Evolutionary conservation across 2,888 invertebrate species (phyloP).

Genomic region (Acleris literana): DNA sequence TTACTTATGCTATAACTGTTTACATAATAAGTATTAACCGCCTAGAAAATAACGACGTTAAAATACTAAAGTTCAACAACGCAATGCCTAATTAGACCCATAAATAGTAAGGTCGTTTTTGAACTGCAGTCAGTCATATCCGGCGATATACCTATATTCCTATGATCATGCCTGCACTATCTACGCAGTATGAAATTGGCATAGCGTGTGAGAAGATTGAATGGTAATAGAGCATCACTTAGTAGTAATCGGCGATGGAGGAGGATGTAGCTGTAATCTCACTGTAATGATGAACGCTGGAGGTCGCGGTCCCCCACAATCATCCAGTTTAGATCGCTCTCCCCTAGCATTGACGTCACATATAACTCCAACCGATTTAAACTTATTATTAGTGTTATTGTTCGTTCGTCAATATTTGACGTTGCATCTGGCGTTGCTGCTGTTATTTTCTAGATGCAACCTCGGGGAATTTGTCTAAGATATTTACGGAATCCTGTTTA

Average conservation of each 20-base stretch:
- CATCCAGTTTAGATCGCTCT: conserved; percentile 37
- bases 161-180: too few species aligned
- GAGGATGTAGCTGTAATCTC: conserved; percentile 21
- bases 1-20: too few species aligned
- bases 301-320: conserved; percentile 36
- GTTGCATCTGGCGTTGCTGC: neutral
- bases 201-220: neutral
- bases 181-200: too few species aligned
- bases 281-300: conserved; percentile 28
- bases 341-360: conserved; percentile 37
- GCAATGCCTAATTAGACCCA: too few species aligned
- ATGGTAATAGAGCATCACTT: conserved; percentile 13
- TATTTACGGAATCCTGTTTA: too few species aligned
- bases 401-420: neutral
- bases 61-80: too few species aligned
- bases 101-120: too few species aligned
- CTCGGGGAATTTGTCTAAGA: too few species aligned
- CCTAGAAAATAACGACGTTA: too few species aligned
- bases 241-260: conserved; percentile 15
- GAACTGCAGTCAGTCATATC: too few species aligned
- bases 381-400: conserved; percentile 5
- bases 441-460: neutral
- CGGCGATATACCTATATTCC: too few species aligned
- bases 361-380: conserved; percentile 21
- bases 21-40: too few species aligned